phyloP scores from a whole-genome alignment of 2,113 vertebrate genomes.

The Scomber scombrus region DNA sequence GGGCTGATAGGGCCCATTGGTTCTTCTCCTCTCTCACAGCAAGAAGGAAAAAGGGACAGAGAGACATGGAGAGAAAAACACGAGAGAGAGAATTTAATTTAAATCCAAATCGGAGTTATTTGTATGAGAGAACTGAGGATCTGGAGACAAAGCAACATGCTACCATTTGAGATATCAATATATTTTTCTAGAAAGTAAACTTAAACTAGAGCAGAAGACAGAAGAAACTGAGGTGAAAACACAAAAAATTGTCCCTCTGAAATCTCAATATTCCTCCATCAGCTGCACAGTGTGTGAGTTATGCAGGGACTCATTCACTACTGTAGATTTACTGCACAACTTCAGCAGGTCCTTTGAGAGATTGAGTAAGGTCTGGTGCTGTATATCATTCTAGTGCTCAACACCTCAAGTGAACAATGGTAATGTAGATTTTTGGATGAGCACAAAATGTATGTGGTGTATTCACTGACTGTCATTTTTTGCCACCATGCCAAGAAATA shows the following conservation, averaged over 20 bases:
- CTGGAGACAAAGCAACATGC: not conserved
- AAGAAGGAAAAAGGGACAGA: constrained; percentile 28
- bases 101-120: constrained; percentile 36
- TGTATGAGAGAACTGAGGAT: constrained; percentile 14
- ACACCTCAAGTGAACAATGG: no score
- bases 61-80: not conserved
- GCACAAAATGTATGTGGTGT: no score
- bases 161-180: not conserved
- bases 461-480: no score
- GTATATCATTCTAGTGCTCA: not conserved
- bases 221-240: not conserved
- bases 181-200: not conserved
- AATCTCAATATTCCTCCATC: constrained; percentile 23
- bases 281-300: constrained; percentile 19
- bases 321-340: constrained; percentile 26
- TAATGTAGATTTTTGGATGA: no score
- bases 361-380: not conserved
- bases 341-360: constrained; percentile 7
- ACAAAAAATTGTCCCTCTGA: not conserved
- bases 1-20: constrained; percentile 74
- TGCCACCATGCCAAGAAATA: no score
- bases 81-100: not conserved
- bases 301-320: not conserved
- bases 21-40: constrained; percentile 59
- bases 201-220: not conserved